Evolutionary conservation across 92 coral and sea anemone species (phyloP).

Genomic region (Phenganax subtilis): DNA sequence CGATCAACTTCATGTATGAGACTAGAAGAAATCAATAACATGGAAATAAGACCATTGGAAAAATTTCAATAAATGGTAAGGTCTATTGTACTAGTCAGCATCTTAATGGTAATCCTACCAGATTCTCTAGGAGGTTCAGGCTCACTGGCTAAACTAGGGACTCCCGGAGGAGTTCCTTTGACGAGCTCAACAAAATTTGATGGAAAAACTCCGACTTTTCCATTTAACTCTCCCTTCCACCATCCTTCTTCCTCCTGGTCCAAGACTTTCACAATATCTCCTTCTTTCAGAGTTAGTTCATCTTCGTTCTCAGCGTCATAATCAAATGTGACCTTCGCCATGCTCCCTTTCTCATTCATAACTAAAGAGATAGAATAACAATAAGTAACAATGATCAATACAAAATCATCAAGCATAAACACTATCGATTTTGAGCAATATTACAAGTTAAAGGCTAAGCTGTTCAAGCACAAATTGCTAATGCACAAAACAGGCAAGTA

Average conservation of each 20-base stretch:
- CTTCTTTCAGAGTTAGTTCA: slow-evolving; percentile 61
- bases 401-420: not conserved
- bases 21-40: too few relatives aligned
- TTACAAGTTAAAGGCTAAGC: slow-evolving; percentile 57
- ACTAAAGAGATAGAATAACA: not conserved
- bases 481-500: slow-evolving; percentile 50
- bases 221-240: slow-evolving; percentile 74
- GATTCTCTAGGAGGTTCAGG: slow-evolving; percentile 33
- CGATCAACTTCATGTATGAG: too few relatives aligned
- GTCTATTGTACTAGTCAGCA: too few relatives aligned
- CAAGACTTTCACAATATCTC: slow-evolving; percentile 59
- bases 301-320: slow-evolving; percentile 73
- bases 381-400: too few relatives aligned
- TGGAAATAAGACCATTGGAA: too few relatives aligned
- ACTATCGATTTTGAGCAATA: slow-evolving; percentile 31
- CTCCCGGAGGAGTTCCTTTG: slow-evolving; percentile 43
- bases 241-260: slow-evolving; percentile 79
- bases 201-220: slow-evolving; percentile 72
- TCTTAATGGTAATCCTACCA: slow-evolving; percentile 44
- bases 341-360: slow-evolving; percentile 50
- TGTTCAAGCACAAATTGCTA: slow-evolving; percentile 53
- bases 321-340: slow-evolving; percentile 78
- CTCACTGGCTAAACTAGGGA: not conserved
- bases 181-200: slow-evolving; percentile 77
- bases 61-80: too few relatives aligned